Percentiles rank a stretch among this genome's conserved stretches.
Evolutionary conservation across 2,888 invertebrate genomes (phyloP).

Genomic region (Leucania comma): DNA sequence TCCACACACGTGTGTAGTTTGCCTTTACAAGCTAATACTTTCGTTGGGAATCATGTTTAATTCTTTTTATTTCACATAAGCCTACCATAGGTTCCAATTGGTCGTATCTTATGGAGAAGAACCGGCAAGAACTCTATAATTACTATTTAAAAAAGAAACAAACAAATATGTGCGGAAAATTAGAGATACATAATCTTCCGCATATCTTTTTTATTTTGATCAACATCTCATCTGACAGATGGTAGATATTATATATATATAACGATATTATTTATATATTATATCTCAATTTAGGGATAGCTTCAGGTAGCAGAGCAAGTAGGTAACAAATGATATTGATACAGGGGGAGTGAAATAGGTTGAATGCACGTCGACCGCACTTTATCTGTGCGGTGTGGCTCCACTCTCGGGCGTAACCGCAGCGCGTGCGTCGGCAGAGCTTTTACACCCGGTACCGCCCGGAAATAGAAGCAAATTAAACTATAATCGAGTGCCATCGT

Average conservation of each 20-base stretch:
- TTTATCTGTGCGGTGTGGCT: slow-evolving; percentile 72
- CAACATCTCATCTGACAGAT: not conserved
- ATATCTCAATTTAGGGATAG: slow-evolving; percentile 1
- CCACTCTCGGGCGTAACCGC: slow-evolving; percentile 70
- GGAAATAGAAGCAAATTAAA: slow-evolving; percentile 69
- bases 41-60: not conserved
- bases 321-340: slow-evolving; percentile 35
- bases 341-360: slow-evolving; percentile 42
- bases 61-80: too few relatives aligned
- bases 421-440: slow-evolving; percentile 69
- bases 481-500: slow-evolving; percentile 61
- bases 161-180: too few relatives aligned
- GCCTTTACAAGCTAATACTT: too few relatives aligned
- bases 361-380: slow-evolving; percentile 68
- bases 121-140: too few relatives aligned
- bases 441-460: slow-evolving; percentile 60
- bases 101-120: too few relatives aligned
- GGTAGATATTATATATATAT: not conserved
- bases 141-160: too few relatives aligned
- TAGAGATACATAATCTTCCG: too few relatives aligned
- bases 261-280: too few relatives aligned
- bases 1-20: not conserved
- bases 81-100: too few relatives aligned
- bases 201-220: not conserved
- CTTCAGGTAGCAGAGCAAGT: slow-evolving; percentile 12